Conservation (phyloP, 2,888 invertebrate genomes). For the Ophion obscuratus region DNA sequence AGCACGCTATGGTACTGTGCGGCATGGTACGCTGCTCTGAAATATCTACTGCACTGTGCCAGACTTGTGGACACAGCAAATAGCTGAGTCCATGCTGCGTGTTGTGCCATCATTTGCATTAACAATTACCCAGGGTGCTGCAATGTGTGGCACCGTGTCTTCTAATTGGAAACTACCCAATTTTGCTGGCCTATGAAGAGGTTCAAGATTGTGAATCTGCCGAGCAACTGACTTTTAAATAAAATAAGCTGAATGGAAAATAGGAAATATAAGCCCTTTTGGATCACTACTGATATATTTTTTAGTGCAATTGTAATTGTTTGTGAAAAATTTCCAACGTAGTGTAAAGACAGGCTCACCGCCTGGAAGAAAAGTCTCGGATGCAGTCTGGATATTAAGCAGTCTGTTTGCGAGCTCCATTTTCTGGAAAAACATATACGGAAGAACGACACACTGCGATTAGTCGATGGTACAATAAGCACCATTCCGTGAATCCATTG, state of each 20-base stretch:
- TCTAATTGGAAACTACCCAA: background rate
- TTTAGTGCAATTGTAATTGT: background rate
- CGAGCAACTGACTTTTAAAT: no score
- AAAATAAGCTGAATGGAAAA: no score
- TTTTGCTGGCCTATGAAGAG: background rate
- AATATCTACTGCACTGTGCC: constrained; percentile 9
- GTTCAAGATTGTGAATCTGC: no score
- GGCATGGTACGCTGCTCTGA: background rate
- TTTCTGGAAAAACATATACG: constrained; percentile 1
- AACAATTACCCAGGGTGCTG: background rate
- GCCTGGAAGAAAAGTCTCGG: background rate
- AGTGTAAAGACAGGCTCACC: background rate
- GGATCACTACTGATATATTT: background rate
- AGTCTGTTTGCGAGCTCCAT: constrained; percentile 5
- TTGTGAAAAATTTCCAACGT: no score
- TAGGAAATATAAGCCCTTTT: no score
- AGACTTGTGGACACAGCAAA: background rate
- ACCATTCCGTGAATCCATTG: constrained; percentile 2
- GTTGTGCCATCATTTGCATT: no score
- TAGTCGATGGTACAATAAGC: constrained; percentile 5
- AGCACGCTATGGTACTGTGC: constrained; percentile 7
- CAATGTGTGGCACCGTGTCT: background rate
- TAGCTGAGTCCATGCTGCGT: background rate
- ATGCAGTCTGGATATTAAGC: background rate
- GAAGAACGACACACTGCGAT: background rate